Evolutionary conservation across 2,888 invertebrate species (phyloP).

Genomic region (Auanema freiburgensis): DNA sequence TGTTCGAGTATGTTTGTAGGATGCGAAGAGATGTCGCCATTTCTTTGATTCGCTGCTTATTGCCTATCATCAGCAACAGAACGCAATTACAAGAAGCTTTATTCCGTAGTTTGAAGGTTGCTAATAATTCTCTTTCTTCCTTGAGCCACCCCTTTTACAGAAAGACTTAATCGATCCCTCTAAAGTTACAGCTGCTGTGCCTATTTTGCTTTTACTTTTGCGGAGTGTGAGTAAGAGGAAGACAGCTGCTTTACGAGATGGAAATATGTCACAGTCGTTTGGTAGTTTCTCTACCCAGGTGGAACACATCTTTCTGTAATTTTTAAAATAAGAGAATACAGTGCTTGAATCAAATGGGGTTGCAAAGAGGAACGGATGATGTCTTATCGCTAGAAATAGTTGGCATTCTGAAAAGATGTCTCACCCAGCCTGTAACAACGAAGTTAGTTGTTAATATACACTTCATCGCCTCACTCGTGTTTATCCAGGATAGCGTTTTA

Average conservation of each 20-base stretch:
- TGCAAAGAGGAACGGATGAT: slow-evolving; percentile 28
- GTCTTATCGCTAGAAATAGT: slow-evolving; percentile 32
- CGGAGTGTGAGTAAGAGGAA: slow-evolving; percentile 31
- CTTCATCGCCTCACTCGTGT: neutral
- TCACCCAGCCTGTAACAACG: slow-evolving; percentile 31
- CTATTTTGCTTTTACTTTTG: slow-evolving; percentile 33
- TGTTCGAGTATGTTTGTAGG: slow-evolving; percentile 40
- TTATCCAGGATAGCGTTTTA: neutral
- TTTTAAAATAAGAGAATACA: neutral
- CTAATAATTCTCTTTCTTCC: neutral
- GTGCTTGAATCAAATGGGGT: slow-evolving; percentile 29
- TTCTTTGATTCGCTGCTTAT: slow-evolving; percentile 46
- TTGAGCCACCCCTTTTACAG: slow-evolving; percentile 5
- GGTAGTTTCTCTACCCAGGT: slow-evolving; percentile 41
- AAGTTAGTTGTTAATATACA: slow-evolving; percentile 13
- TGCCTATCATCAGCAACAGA: slow-evolving; percentile 51
- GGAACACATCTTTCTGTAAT: neutral
- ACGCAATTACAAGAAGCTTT: slow-evolving; percentile 37
- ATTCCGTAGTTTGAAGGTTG: slow-evolving; percentile 40
- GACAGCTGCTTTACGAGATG: slow-evolving; percentile 25
- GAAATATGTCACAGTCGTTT: slow-evolving; percentile 38
- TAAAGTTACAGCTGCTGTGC: slow-evolving; percentile 33
- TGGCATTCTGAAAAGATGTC: slow-evolving; percentile 31
- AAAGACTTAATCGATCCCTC: slow-evolving; percentile 30
- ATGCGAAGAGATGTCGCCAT: slow-evolving; percentile 45